Evolutionary conservation across 1,140 invertebrate genomes (phyloP), one percentile per base, ranked within the genome.

Genomic region (Zaprionus taronus): DNA sequence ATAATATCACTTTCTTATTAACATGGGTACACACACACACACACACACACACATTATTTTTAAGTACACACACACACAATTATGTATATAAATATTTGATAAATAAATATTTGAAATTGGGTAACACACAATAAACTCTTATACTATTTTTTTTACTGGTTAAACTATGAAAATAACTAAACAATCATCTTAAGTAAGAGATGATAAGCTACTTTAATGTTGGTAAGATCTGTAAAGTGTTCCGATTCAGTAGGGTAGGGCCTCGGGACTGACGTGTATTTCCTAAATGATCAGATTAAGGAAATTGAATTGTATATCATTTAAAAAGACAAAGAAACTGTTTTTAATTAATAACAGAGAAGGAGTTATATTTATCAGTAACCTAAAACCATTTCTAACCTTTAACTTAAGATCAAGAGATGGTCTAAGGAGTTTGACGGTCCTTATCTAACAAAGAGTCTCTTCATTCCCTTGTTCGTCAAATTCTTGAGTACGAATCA

Each of bases 81-180:
- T 51, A 51, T 51, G 47, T 51, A 51, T 51, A 51, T 51, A 51
- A 51, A 51, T 51, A 51, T 51, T 51, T 51, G 24, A 24, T 14
- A 24, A 51, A 51, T 51, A 51, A 51, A 51, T 51, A 51, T 51
- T 51, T 51, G 2, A 24, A 22, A 51, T 51, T 51, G 47, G 47
- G 47, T 51, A 14, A 51, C 20, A 51, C 47, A 24, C 47, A 51
- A 51, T 22, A 47, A 38, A 38, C 14, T 38, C 41, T 51, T 51
- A 51, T 20, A 51, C 2, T 51, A 12, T 51, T 51, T 24, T 14
- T 22, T 51, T 14, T 5, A 6, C 41, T 47, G 41, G 38, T 6
- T n/a, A 14, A 5, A 6, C 38, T 41, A 41, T 15, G 0, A n/a
- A n/a, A 5, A 41, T 1, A 41, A 41, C 11, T 5, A n/a, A 41